These are phyloP conservation scores for Eurytoma californica DNA, from an alignment of 2,888 invertebrate species.

Conservation along the genomic window DNA sequence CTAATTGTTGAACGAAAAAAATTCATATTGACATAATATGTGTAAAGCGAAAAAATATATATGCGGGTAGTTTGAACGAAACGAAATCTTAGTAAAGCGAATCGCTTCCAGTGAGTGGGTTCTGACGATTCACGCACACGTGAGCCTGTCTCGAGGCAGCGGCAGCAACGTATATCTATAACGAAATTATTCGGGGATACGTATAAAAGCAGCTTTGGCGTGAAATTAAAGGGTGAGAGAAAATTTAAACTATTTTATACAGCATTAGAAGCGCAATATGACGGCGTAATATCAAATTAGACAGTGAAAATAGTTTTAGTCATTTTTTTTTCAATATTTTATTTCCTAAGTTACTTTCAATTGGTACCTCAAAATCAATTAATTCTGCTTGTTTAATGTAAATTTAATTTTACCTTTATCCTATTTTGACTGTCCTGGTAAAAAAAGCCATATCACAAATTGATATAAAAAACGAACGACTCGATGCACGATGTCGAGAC, in stretches of 20 bases:
- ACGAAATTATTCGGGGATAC: conserved; percentile 23
- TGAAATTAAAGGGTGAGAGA: conserved; percentile 27
- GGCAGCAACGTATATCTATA: conserved; percentile 13
- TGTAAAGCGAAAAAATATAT: conserved; percentile 34
- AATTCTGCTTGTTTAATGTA: not conserved
- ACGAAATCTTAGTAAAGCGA: conserved; percentile 42
- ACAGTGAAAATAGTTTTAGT: conserved; percentile 27
- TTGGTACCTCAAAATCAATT: not conserved
- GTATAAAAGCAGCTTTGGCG: conserved; percentile 43
- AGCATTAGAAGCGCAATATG: conserved; percentile 46
- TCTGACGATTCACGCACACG: conserved; percentile 48
- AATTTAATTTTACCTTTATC: not conserved
- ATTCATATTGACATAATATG: not conserved
- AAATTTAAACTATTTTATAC: conserved; percentile 40
- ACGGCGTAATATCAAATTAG: conserved; percentile 21
- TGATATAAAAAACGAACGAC: conserved; percentile 28
- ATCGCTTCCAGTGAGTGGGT: conserved; percentile 49
- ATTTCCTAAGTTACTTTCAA: not conserved
- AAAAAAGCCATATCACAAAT: conserved; percentile 36
- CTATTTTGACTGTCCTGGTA: conserved; percentile 21
- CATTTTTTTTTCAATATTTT: not conserved
- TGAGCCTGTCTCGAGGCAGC: conserved; percentile 36
- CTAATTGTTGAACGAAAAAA: conserved; percentile 24
- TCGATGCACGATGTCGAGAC: conserved; percentile 30
- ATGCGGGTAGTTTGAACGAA: conserved; percentile 7